Conservation (phyloP, 2,113 vertebrate species). For the Oenanthe melanoleuca region DNA sequence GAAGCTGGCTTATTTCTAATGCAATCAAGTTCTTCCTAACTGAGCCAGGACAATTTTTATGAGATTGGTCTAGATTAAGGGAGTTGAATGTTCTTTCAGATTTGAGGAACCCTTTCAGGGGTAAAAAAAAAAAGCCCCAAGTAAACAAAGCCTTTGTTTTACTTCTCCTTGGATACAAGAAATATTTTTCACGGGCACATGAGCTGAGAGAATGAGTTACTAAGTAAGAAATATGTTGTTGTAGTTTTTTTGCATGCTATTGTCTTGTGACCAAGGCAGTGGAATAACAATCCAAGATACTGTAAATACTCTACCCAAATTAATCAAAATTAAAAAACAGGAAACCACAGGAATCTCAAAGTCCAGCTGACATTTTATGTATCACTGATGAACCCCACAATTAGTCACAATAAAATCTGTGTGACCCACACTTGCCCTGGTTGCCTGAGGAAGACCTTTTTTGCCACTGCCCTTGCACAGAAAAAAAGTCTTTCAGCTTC, state of each 20-base stretch:
- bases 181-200: not conserved
- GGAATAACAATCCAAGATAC: not conserved
- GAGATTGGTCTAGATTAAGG: not conserved
- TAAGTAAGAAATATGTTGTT: not conserved
- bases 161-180: not conserved
- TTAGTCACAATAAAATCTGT: not conserved
- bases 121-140: not conserved
- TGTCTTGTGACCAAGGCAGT: conserved; percentile 19
- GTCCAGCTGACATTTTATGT: not conserved
- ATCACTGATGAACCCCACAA: not conserved
- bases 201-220: not conserved
- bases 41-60: not conserved
- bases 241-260: not conserved
- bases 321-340: not conserved
- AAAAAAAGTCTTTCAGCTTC: not conserved
- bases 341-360: not conserved
- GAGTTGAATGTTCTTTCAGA: not conserved
- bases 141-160: not conserved
- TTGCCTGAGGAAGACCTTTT: not conserved
- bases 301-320: not conserved
- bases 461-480: not conserved
- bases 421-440: not conserved
- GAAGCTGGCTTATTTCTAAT: not conserved
- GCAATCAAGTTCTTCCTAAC: not conserved
- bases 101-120: not conserved